These are phyloP conservation scores for Teleopsis dalmanni DNA, from an alignment of 1,140 invertebrate species.

Conservation along the genomic window DNA sequence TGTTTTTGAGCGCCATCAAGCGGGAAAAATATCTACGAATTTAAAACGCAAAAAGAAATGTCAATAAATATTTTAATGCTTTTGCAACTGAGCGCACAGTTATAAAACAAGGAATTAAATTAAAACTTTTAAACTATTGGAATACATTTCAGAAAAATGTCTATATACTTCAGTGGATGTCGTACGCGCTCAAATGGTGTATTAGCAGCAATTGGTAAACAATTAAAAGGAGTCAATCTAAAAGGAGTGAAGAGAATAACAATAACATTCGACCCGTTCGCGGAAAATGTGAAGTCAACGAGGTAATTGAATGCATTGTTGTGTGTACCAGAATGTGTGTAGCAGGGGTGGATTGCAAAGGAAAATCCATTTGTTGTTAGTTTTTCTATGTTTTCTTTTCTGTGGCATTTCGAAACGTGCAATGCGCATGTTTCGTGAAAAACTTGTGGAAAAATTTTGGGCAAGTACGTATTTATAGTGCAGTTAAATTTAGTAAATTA, in stretches of 20 bases:
- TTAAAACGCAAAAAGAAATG: too few species aligned
- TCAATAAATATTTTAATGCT: too few species aligned
- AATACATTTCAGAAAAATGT: conserved; percentile 50
- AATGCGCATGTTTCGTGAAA: background rate
- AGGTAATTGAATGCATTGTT: conserved; percentile 53
- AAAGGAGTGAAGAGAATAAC: conserved; percentile 70
- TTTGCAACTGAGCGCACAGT: background rate
- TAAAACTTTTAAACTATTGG: background rate
- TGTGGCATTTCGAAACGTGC: too few species aligned
- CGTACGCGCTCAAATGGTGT: conserved; percentile 54
- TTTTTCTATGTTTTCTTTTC: too few species aligned
- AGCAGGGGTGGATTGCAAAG: too few species aligned
- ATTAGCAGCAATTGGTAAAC: conserved; percentile 59
- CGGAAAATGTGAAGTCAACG: conserved; percentile 56
- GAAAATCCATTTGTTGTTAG: too few species aligned
- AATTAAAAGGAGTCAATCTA: conserved; percentile 62
- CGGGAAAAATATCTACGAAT: too few species aligned
- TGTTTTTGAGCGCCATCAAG: too few species aligned
- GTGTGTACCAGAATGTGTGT: background rate
- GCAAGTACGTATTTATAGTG: too few species aligned
- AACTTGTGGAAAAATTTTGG: background rate
- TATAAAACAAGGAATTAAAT: background rate
- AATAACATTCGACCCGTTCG: conserved; percentile 78
- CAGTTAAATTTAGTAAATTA: too few species aligned
- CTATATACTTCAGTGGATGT: conserved; percentile 60